A percentile compares a stretch with the other conserved stretches of the same genome.
These are phyloP conservation scores for Lasioglossum malachurum DNA, from an alignment of 2,888 invertebrate species.

Conservation along the genomic window DNA sequence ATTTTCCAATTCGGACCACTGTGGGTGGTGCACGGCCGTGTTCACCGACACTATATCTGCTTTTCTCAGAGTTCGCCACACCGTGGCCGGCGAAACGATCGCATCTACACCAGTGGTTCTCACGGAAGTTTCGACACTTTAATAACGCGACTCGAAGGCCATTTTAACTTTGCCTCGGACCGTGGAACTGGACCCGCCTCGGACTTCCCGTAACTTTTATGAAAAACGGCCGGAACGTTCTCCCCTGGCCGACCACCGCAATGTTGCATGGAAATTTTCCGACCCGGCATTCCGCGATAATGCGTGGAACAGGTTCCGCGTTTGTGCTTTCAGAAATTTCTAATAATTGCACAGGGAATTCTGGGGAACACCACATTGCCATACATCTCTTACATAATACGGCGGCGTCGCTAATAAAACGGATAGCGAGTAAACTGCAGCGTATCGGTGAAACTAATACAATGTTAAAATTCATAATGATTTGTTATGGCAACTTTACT, in stretches of 20 bases:
- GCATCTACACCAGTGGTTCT: slow-evolving; percentile 45
- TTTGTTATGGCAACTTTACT: too few species aligned
- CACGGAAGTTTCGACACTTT: slow-evolving; percentile 48
- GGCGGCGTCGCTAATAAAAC: not conserved
- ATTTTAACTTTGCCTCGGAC: slow-evolving; percentile 13
- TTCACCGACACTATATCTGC: slow-evolving; percentile 18
- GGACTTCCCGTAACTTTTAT: slow-evolving; percentile 5
- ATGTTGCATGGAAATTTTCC: not conserved
- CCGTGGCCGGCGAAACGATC: slow-evolving; percentile 36
- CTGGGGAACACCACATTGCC: not conserved
- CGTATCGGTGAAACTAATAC: too few species aligned
- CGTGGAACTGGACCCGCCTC: not conserved
- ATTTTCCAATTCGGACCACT: too few species aligned
- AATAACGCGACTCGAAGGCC: slow-evolving; percentile 27
- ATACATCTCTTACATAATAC: not conserved
- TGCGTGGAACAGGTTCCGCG: not conserved
- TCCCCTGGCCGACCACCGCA: not conserved
- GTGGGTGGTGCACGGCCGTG: slow-evolving; percentile 9
- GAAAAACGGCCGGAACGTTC: not conserved
- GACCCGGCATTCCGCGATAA: not conserved
- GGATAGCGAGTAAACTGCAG: too few species aligned
- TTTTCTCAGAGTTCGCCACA: slow-evolving; percentile 26
- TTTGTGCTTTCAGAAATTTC: not conserved
- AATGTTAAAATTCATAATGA: too few species aligned
- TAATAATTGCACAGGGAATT: not conserved